Evolutionary conservation across 2,113 vertebrate genomes (phyloP), one percentile per base, ranked within the genome.

Genomic region (Rafetus swinhoei): DNA sequence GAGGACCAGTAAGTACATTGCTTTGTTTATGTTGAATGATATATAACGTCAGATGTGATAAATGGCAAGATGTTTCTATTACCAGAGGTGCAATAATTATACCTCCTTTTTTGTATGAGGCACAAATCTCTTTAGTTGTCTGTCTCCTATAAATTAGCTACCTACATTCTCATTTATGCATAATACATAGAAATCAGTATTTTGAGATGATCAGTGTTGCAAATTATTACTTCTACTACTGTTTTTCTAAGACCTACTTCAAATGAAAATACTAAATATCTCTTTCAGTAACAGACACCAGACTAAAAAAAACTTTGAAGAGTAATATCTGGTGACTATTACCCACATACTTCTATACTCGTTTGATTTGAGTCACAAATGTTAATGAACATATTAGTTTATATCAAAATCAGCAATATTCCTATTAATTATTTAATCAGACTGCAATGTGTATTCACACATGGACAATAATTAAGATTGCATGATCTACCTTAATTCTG

Each of bases 1-100:
- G 99, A 99, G 97, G 99, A 99, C 97, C 98, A 99, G 99, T 99
- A 86, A 90, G 93, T 92, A 76, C 2, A 6, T 72, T 90, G 85
- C n/a, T 87, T 81, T 57, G 6, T 52, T 89, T 90, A 7, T 4
- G 18, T 82, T 94, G 9, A 50, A 3, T 74, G 14, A 29, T 91
- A 12, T 29, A 32, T 29, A 14, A 27, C 32, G 27, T 27, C 27
- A 86, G 39, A 3, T 39, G 52, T 86, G n/a, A 62, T 86, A 35
- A 79, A 62, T 35, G 35, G 22, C 24, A 60, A 50, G 27, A 60
- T 59, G 50, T 60, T 9, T 13, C 74, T 60, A 29, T 32, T 53
- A 35, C 19, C n/a, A 84, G 86, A 60, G 82, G 22, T 14, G 21
- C 39, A 77, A 50, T 45, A 22, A 50, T n/a, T 45, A 3, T 55